A percentile compares a stretch with the other conserved stretches of the same genome.
phyloP scores from a whole-genome alignment of 2,113 vertebrate genomes.

The Ranitomeya variabilis region DNA sequence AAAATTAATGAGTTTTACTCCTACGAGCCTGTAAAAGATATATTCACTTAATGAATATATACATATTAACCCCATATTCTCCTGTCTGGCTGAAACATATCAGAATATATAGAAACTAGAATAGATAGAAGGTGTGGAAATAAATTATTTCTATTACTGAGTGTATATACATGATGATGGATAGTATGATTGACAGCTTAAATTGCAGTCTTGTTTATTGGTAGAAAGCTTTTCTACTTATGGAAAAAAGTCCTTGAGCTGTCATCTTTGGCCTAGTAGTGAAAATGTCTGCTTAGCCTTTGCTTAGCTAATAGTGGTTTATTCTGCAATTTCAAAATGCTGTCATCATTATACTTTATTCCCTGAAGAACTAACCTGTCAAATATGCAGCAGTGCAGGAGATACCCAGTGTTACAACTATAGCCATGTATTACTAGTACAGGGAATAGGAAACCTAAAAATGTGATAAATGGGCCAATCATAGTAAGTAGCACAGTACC shows the following conservation, averaged over 20 bases:
- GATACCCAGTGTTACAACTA: too few species aligned
- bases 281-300: too few species aligned
- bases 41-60: conserved; percentile 8
- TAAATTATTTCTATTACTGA: not conserved
- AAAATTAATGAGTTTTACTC: conserved; percentile 8
- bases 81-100: not conserved
- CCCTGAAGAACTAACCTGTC: too few species aligned
- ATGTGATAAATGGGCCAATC: too few species aligned
- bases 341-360: too few species aligned
- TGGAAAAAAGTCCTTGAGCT: not conserved
- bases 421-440: too few species aligned
- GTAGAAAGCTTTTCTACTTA: not conserved
- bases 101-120: too few species aligned
- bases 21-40: not conserved
- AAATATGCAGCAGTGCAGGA: too few species aligned
- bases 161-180: not conserved
- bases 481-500: too few species aligned
- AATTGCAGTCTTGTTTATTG: not conserved
- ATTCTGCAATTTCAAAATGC: too few species aligned
- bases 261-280: not conserved
- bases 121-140: not conserved
- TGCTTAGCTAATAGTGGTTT: too few species aligned
- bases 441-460: too few species aligned
- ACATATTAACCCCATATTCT: conserved; percentile 8
- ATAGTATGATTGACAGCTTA: not conserved